Conservation (phyloP, 2,888 invertebrate genomes). For the Gymnoscelis rufifasciata region DNA sequence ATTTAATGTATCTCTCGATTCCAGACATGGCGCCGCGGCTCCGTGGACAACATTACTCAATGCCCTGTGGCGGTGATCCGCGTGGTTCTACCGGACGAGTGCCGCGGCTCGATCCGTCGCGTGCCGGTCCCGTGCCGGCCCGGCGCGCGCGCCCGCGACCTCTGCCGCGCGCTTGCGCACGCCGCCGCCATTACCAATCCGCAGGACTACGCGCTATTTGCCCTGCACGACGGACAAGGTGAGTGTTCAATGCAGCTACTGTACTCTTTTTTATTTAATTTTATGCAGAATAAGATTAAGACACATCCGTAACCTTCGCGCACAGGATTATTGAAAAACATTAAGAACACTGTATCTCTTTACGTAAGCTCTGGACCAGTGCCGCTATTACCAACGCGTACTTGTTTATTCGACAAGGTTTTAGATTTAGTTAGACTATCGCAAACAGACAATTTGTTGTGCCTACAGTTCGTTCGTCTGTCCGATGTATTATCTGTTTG, state of each 20-base stretch:
- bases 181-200: conserved; percentile 97
- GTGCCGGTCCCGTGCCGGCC: conserved; percentile 96
- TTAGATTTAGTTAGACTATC: too few species aligned
- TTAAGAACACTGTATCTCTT: too few species aligned
- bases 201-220: conserved; percentile 96
- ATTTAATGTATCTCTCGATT: not conserved
- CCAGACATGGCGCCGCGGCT: conserved; percentile 75
- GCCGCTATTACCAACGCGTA: too few species aligned
- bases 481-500: too few species aligned
- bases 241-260: conserved; percentile 27
- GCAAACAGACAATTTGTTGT: too few species aligned
- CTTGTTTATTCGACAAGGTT: too few species aligned
- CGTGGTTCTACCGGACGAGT: conserved; percentile 96
- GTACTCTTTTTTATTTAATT: too few species aligned
- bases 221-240: conserved; percentile 94
- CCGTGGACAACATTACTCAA: conserved; percentile 48
- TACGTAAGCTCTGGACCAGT: too few species aligned
- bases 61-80: conserved; percentile 83
- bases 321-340: too few species aligned
- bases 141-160: conserved; percentile 94
- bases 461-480: too few species aligned
- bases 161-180: conserved; percentile 96
- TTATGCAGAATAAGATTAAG: too few species aligned
- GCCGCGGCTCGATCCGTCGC: conserved; percentile 93
- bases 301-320: too few species aligned